Base-by-base conservation (phyloP, 2,113 vertebrate species). In the Cyprinus carpio region DNA sequence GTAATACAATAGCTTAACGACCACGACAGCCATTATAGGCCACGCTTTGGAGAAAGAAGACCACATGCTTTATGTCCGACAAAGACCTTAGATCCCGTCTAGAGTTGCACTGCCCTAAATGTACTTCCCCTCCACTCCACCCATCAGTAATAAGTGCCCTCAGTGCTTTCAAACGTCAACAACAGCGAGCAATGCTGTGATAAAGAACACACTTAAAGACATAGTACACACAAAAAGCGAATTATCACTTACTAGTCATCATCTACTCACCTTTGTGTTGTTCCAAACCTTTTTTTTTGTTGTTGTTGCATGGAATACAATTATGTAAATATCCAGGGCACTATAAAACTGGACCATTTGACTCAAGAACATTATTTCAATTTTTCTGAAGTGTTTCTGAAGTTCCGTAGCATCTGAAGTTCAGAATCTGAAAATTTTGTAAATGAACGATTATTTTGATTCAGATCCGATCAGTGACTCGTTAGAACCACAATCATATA, bases 1-100 rank as follows among this genome's bases (percentile, higher is more conserved):
- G 87, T 86, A 88, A 88, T 85, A 81, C 82, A 84, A 88, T 88
- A 82, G 6, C 85, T 88, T 88, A 88, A 88, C 82, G 72, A 88
- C 85, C 72, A 84, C 54, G 72, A 79, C 56, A 75, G 77, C 85
- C 79, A 88, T 86, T 88, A 80, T 84, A 77, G 62, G 75, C 67
- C 34, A 43, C 51, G 43, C 75, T 83, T 23, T 13, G 77, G 84
- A 86, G 84, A 83, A 83, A 86, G 81, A 56, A 77, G 67, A 86
- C 77, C 85, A 78, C 85, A 82, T 78, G 82, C 82, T 86, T 72
- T 82, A 82, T 75, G 74, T 86, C 87, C 82, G 76, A 84, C 82
- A 23, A 82, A 86, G 72, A 84, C 75, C 75, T 88, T 86, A 86
- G 87, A 88, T 86, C 82, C 82, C 56, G 20, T 88, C 77, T 88